Evolutionary conservation across 2,888 invertebrate species (phyloP).

Genomic region (Hyles lineata): DNA sequence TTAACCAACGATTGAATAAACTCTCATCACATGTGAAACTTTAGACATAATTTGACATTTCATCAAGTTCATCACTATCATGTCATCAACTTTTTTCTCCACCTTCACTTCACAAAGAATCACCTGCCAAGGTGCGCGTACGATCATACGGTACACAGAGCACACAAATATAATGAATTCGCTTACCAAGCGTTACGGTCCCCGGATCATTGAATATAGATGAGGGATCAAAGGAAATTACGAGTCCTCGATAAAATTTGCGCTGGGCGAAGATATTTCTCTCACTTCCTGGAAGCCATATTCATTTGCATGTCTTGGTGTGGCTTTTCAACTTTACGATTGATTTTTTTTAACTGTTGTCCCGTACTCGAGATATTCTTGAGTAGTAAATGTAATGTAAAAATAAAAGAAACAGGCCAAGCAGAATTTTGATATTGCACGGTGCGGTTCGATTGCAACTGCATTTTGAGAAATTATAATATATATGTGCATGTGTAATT

Average conservation of each 20-base stretch:
- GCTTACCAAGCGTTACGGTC: constrained; percentile 78
- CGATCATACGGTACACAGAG: constrained; percentile 43
- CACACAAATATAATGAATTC: constrained; percentile 78
- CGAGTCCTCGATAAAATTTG: constrained; percentile 77
- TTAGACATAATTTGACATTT: too few relatives aligned
- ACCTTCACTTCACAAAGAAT: not conserved
- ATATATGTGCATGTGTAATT: too few relatives aligned
- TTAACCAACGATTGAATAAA: too few relatives aligned
- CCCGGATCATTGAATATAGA: constrained; percentile 82
- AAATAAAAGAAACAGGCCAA: not conserved
- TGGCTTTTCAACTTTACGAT: constrained; percentile 37
- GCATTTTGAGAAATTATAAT: too few relatives aligned
- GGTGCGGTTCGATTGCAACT: too few relatives aligned
- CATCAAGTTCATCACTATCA: not conserved
- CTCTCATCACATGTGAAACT: too few relatives aligned
- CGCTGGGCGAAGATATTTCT: constrained; percentile 73
- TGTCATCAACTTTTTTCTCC: not conserved
- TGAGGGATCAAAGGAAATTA: constrained; percentile 83
- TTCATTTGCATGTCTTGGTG: constrained; percentile 67
- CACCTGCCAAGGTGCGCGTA: constrained; percentile 1
- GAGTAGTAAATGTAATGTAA: not conserved
- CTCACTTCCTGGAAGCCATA: constrained; percentile 57
- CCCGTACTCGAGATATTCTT: not conserved
- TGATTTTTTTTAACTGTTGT: not conserved
- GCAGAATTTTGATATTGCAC: too few relatives aligned